A percentile compares a stretch with the other conserved stretches of the same genome.
phyloP scores from a whole-genome alignment of 2,888 invertebrate species.

The Conus canariensis region DNA sequence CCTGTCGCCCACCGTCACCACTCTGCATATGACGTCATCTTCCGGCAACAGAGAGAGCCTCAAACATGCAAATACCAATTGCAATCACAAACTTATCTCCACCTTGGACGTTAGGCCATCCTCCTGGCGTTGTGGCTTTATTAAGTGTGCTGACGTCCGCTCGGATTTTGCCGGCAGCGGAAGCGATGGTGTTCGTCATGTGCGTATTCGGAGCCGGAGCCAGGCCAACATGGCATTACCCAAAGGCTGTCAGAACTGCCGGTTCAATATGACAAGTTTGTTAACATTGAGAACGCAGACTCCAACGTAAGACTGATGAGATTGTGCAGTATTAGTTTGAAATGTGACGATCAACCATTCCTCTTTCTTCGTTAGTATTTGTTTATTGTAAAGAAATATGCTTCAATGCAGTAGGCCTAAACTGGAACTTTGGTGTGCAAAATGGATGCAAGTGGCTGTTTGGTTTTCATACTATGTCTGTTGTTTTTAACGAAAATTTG shows the following conservation, averaged over 20 bases:
- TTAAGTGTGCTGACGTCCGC: background rate
- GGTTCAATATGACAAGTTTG: background rate
- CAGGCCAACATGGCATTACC: background rate
- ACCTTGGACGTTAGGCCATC: background rate
- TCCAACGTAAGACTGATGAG: no score
- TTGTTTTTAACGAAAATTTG: no score
- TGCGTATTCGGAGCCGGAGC: background rate
- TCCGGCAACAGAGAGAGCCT: slow-evolving; percentile 40
- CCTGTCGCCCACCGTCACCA: slow-evolving; percentile 39
- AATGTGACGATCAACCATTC: no score
- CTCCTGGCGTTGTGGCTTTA: slow-evolving; percentile 29
- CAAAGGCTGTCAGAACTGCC: background rate
- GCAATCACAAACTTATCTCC: slow-evolving; percentile 36
- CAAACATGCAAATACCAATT: slow-evolving; percentile 4
- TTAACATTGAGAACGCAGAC: background rate
- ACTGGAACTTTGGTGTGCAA: no score
- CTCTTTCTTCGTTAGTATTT: no score
- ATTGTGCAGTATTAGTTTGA: no score
- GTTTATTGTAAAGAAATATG: no score
- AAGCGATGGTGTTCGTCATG: background rate
- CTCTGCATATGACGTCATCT: slow-evolving; percentile 48
- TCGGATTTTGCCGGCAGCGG: background rate
- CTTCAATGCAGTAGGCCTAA: no score
- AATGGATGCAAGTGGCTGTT: no score
- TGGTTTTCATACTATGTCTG: no score